A percentile compares a stretch with the other conserved stretches of the same genome.
Evolutionary conservation across 2,797 vertebrate genomes (phyloP).

Genomic region (Gobio occitaniae): DNA sequence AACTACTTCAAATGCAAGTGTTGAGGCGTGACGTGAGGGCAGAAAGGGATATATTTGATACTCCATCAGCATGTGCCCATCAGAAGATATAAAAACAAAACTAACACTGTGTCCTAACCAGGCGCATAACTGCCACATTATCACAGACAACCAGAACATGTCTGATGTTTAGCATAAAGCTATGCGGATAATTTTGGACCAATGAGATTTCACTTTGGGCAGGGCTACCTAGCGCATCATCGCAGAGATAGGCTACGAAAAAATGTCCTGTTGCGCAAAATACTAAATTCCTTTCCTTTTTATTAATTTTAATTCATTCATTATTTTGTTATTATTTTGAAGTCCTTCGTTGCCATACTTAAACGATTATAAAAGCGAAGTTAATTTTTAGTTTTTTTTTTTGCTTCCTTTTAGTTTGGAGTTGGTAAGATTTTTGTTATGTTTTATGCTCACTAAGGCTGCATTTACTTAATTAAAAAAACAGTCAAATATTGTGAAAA

Average conservation of each 20-base stretch:
- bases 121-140: neutral
- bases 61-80: constrained; percentile 72
- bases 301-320: neutral
- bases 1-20: constrained; percentile 77
- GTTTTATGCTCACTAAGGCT: neutral
- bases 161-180: neutral
- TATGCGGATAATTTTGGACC: neutral
- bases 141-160: neutral
- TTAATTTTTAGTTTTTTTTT: neutral
- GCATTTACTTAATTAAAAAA: neutral
- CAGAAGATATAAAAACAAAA: constrained; percentile 55
- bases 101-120: constrained; percentile 40
- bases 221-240: neutral
- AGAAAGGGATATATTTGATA: constrained; percentile 68
- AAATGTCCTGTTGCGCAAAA: neutral
- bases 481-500: neutral
- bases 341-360: neutral
- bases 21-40: constrained; percentile 70
- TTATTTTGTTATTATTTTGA: neutral
- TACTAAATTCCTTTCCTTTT: neutral
- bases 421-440: neutral
- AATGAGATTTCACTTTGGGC: constrained; percentile 20
- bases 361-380: neutral
- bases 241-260: neutral
- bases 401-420: neutral